Evolutionary conservation across 1,140 invertebrate genomes (phyloP), one percentile per base, ranked within the genome.

Genomic region (Lordiphosa stackelbergi): DNA sequence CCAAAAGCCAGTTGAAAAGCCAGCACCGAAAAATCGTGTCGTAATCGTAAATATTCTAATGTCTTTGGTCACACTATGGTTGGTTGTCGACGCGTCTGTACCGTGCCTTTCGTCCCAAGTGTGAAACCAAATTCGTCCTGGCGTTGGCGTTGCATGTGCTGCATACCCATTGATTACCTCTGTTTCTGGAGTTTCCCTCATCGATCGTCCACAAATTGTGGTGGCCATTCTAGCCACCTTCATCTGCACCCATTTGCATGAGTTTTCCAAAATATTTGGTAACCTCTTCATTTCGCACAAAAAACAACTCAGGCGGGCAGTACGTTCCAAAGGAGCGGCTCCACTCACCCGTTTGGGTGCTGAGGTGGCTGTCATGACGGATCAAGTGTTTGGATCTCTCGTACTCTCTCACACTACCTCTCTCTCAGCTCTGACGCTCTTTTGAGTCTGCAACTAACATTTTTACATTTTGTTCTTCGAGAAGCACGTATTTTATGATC

Each of bases 31-130:
- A n/a, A n/a, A n/a, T n/a, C n/a, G n/a, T n/a, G n/a, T n/a, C n/a
- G n/a, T n/a, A n/a, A n/a, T n/a, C n/a, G n/a, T n/a, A n/a, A n/a
- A n/a, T n/a, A n/a, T n/a, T n/a, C n/a, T n/a, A n/a, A n/a, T n/a
- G n/a, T n/a, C n/a, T n/a, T n/a, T n/a, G n/a, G n/a, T 92, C 91
- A 47, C 95, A 98, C 88, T 99, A 97, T 89, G 98, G 98, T 2
- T 91, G 94, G 11, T 85, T 99, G 8, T 91, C 96, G n/a, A 96
- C 97, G 0, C 89, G 97, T 2, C 89, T 99, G 2, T 98, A 95
- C 73, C 89, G 96, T 60, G 95, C 97, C 37, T 97, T 98, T 85
- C 91, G 94, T 72, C 95, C 96, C 9, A 94, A 94, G 88, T 91
- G 94, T 91, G 10, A 92, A 92, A 75, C 79, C 89, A 28, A 90